Evolutionary conservation across 2,113 vertebrate species (phyloP), one percentile per base, ranked within the genome.

Genomic region (Gymnorhina tibicen): DNA sequence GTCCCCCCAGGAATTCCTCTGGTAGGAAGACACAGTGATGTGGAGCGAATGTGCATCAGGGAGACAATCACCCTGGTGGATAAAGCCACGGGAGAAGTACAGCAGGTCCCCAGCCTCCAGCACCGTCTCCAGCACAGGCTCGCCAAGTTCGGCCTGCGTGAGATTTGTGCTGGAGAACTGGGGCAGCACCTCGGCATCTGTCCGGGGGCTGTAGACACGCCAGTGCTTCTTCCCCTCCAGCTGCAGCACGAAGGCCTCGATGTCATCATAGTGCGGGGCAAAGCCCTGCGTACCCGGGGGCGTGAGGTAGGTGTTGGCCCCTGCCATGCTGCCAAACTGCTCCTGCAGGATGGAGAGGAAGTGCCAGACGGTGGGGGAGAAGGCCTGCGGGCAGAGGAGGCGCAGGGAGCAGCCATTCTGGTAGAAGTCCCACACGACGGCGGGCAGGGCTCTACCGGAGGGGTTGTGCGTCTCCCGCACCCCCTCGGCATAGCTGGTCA

Each of bases 251-350:
- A 99, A 99, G 3, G 99, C 99, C 95, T 99, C 99, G 8, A 99
- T 99, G 97, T 99, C 99, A 6, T 99, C 99, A 20, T 99, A 99
- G 97, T 99, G 99, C 13, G 99, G 99, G 11, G 99, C 99, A 23
- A 99, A 99, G 56, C 99, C 99, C 95, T 99, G 99, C 0, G 98
- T 99, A 22, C 98, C 98, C 0, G 99, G 97, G 2, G 99, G 99
- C 0, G 99, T 99, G 93, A 99, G 98, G 92, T 99, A 99, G 10
- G 98, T 87, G 81, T 99, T 99, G 89, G 99, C 99, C 50, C 99
- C 99, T 1, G 97, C 99, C 99, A 99, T 99, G 97, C 99, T 99
- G 88, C 99, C 98, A 26, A 99, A 99, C 42, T 98, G 98, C 96
- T 99, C 99, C 96, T 99, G 99, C 32, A 99, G 98, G 95, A 99